phyloP scores from a whole-genome alignment of 2,113 vertebrate species.

The Onychostoma macrolepis region DNA sequence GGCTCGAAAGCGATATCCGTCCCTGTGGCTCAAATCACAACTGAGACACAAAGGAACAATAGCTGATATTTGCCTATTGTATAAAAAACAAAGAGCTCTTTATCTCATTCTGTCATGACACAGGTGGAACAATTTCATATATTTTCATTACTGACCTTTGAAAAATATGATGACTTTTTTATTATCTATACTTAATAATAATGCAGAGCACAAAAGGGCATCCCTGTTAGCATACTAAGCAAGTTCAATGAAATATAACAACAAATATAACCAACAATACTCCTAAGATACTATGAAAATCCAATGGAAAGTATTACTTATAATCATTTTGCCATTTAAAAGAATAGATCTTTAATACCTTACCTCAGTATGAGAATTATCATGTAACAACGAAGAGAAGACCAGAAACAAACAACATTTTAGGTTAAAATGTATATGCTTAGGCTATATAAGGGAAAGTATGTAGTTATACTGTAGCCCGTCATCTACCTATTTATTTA shows the following conservation, averaged over 20 bases:
- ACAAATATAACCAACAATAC: neutral
- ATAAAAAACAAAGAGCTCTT: constrained; percentile 43
- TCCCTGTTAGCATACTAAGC: neutral
- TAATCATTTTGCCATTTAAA: neutral
- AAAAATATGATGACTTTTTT: neutral
- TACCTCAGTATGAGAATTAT: neutral
- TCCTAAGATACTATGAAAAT: neutral
- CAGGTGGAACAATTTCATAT: neutral
- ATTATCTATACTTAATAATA: constrained; percentile 11
- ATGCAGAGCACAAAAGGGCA: neutral
- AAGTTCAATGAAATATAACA: neutral
- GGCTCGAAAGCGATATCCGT: constrained; percentile 58
- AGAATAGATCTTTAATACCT: neutral
- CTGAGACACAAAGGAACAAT: constrained; percentile 51
- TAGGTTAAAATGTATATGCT: neutral
- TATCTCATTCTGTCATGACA: constrained; percentile 18
- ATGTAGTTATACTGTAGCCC: neutral
- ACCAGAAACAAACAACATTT: neutral
- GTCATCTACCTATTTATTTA: neutral
- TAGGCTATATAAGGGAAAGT: neutral
- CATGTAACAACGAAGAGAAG: neutral
- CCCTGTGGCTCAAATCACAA: constrained; percentile 53
- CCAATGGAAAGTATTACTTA: neutral
- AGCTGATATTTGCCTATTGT: constrained; percentile 51
- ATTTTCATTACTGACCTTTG: constrained; percentile 3